Evolutionary conservation across 2,797 vertebrate genomes (phyloP), one percentile per base, ranked within the genome.

Genomic region (Cuculus canorus): DNA sequence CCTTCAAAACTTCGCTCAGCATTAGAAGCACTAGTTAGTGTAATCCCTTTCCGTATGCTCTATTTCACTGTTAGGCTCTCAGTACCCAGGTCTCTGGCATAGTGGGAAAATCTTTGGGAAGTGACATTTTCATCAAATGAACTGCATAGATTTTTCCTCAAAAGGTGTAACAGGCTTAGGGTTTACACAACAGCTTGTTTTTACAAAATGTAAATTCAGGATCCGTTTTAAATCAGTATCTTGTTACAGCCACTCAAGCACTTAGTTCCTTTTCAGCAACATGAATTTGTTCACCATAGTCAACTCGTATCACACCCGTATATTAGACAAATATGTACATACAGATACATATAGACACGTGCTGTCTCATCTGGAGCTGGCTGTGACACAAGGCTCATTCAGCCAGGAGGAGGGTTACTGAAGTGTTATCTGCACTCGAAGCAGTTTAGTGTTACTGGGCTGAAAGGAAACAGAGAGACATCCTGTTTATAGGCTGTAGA

Each of bases 401-500:
- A 87, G 73, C 23, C 81, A 60, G 37, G 14, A 79, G 93, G 41
- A 85, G 41, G 53, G 88, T 41, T 88, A 71, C 93, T 54, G 33
- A 75, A 69, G 79, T 1, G 1, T 84, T 92, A 92, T 96, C 95
- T 93, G 73, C 78, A 24, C 61, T 76, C 19, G 0, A 82, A 75
- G 66, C 0, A 60, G 91, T 96, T 95, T 96, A 91, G 75, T 41
- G 71, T 95, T 95, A 93, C 87, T 7, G 71, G 82, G 54, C 91
- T 59, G 37, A 97, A 87, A 95, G 86, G 83, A 97, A 97, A 87
- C 82, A 70, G 43, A 94, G 81, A 96, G 71, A 96, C 82, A 93
- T 97, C 97, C 95, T 92, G 93, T 94, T 96, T 94, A 97, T 75
- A 87, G 95, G 94, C 95, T 86, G 84, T 6, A 93, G 89, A 93